phyloP scores from a whole-genome alignment of 2,888 invertebrate species.

The Blastobasis lacticolella region DNA sequence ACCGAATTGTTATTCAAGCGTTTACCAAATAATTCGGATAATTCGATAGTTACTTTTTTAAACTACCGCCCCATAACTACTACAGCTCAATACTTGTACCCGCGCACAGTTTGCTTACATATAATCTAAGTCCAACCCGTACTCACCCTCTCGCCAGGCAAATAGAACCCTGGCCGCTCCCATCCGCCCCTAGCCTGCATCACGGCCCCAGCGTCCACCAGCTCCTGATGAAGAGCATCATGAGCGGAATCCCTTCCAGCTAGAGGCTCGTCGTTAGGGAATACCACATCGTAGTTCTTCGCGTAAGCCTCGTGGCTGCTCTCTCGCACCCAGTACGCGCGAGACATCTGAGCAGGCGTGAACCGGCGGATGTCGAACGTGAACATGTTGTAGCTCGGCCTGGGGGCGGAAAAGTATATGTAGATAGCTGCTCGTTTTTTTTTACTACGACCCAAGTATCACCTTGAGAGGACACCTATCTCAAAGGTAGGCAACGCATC shows the following conservation, averaged over 20 bases:
- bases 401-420: slow-evolving; percentile 14
- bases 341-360: slow-evolving; percentile 80
- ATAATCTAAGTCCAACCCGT: too few relatives aligned
- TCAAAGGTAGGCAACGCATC: too few relatives aligned
- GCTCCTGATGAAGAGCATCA: slow-evolving; percentile 70
- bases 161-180: slow-evolving; percentile 91
- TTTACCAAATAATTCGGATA: too few relatives aligned
- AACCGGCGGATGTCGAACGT: slow-evolving; percentile 90
- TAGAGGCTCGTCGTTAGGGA: slow-evolving; percentile 87
- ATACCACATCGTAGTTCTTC: slow-evolving; percentile 84
- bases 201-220: slow-evolving; percentile 85
- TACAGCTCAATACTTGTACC: too few relatives aligned
- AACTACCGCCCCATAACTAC: too few relatives aligned
- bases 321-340: slow-evolving; percentile 84
- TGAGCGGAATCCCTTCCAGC: slow-evolving; percentile 79
- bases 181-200: slow-evolving; percentile 92
- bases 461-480: too few relatives aligned
- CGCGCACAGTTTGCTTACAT: too few relatives aligned
- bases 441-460: too few relatives aligned
- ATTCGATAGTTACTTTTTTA: too few relatives aligned
- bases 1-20: too few relatives aligned
- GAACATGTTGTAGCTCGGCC: slow-evolving; percentile 90
- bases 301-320: slow-evolving; percentile 93
- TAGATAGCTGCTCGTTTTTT: too few relatives aligned
- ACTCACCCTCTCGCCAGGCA: slow-evolving; percentile 56